A percentile compares a stretch with the other conserved stretches of the same genome.
Evolutionary conservation across 2,113 vertebrate genomes (phyloP).

Genomic region (Pitta sordida): DNA sequence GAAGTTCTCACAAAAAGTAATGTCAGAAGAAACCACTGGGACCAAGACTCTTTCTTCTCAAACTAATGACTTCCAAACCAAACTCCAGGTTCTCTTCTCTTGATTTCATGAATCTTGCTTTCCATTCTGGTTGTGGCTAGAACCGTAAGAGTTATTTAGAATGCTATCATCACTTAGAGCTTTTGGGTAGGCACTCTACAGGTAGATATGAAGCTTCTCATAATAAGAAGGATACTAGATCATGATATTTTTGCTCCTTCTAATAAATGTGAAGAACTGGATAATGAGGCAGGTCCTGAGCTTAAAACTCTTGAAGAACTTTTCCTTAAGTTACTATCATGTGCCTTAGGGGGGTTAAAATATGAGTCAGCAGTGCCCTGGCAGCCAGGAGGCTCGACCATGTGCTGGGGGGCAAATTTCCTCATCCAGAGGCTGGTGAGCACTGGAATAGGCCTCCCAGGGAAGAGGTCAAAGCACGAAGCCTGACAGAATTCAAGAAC

Average conservation of each 20-base stretch:
- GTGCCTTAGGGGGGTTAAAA: not conserved
- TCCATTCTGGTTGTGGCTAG: not conserved
- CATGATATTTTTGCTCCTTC: not conserved
- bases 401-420: too few relatives aligned
- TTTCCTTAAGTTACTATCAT: not conserved
- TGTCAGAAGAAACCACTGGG: not conserved
- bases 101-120: not conserved
- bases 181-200: accelerated
- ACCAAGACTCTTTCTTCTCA: not conserved
- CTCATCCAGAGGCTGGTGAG: too few relatives aligned
- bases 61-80: not conserved
- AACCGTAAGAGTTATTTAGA: not conserved
- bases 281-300: not conserved
- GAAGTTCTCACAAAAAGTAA: not conserved
- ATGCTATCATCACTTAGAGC: not conserved
- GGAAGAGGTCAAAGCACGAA: not conserved
- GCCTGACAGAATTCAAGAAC: not conserved
- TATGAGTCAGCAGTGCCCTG: not conserved
- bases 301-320: not conserved
- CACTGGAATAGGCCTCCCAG: not conserved
- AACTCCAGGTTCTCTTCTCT: not conserved
- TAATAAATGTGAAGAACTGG: not conserved
- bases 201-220: not conserved
- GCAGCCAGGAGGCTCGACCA: not conserved
- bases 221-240: not conserved